Evolutionary conservation across 2,113 vertebrate genomes (phyloP), one percentile per base, ranked within the genome.

Genomic region (Dromaius novaehollandiae): DNA sequence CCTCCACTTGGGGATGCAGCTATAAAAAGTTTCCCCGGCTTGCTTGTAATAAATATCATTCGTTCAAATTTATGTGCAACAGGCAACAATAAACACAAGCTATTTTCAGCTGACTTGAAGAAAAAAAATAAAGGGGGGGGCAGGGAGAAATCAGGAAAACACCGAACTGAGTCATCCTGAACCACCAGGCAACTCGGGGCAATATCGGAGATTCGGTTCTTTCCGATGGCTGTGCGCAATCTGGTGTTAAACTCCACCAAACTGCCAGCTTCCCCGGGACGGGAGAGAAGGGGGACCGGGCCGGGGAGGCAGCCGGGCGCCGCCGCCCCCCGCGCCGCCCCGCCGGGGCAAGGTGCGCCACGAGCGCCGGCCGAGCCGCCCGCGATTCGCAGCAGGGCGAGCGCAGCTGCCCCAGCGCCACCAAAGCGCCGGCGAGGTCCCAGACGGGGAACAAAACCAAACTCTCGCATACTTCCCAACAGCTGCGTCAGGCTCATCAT

Each of bases 361-460:
- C 11, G 68, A 75, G 44, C 44, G 44, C 44, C 44, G 55, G 55
- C 24, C 24, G 15, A 55, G 53, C 53, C 53, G 22, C 53, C 36
- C 6, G 70, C 90, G 64, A 78, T 36, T 81, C 18, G 83, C 91
- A 93, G 2, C 63, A 2, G 69, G 64, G 75, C 26, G 53, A 93
- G 42, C 61, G 80, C 79, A 53, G 94, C 69, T 94, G 12, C 38
- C 92, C 70, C 58, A 13, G 83, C 80, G 32, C 32, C 24, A 94
- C 82, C 86, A 30, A n/a, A 89, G 76, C 56, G 86, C 68, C 82
- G 58, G 65, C 73, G 87, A 93, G 38, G 66, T 96, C 89, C 90
- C 82, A 87, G 88, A 55, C 74, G 15, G 65, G 68, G n/a, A 13
- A 34, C 0, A 18, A 44, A 55, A 15, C 19, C 60, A 38, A 83